Evolutionary conservation across 2,113 vertebrate species (phyloP).

Genomic region (Zosterops borbonicus): DNA sequence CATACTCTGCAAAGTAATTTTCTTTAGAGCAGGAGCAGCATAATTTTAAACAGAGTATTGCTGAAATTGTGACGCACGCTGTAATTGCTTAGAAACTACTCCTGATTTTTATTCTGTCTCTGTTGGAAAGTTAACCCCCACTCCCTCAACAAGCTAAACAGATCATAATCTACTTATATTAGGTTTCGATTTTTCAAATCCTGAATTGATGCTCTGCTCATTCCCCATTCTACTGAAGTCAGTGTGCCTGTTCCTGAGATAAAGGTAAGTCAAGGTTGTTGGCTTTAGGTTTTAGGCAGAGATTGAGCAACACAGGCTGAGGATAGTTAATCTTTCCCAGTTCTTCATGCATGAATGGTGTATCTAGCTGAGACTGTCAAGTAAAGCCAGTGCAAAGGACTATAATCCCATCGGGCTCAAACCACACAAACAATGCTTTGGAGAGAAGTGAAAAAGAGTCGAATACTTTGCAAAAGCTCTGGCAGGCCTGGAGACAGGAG

Average conservation of each 20-base stretch:
- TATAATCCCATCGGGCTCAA: neutral
- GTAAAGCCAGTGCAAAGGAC: neutral
- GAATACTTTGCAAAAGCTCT: neutral
- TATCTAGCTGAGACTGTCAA: neutral
- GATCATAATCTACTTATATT: neutral
- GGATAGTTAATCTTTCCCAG: neutral
- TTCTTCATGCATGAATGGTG: neutral
- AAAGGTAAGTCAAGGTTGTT: neutral
- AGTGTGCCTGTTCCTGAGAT: neutral
- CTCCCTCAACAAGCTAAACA: neutral
- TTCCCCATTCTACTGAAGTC: neutral
- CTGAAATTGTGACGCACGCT: neutral
- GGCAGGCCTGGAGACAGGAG: neutral
- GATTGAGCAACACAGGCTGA: neutral
- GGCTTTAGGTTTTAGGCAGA: neutral
- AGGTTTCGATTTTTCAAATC: neutral
- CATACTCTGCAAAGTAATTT: conserved; percentile 12
- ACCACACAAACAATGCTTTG: neutral
- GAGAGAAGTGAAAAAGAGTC: neutral
- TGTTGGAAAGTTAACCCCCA: neutral
- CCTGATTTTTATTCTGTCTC: neutral
- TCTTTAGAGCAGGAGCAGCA: neutral
- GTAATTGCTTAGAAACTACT: neutral
- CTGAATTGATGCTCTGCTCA: neutral
- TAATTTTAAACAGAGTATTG: neutral